Evolutionary conservation across 2,797 vertebrate species (phyloP), one percentile per base, ranked within the genome.

Genomic region (Paedocypris micromegethes): DNA sequence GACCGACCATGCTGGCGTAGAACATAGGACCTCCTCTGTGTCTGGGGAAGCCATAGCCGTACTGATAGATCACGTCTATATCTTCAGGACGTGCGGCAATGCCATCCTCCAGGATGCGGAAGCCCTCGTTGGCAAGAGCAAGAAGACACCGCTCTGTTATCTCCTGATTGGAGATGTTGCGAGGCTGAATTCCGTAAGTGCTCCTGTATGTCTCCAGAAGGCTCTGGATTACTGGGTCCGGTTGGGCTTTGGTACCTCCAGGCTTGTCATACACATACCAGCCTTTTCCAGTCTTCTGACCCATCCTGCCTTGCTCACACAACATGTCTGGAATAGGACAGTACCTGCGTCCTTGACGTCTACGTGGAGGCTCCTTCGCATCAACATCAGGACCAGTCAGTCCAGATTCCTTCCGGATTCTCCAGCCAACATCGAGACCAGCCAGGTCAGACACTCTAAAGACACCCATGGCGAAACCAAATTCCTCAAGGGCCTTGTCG

Each of bases 21-120:
- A 92, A 97, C 95, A 97, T 96, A 61, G 93, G 94, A 1, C 96
- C 95, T 0, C 95, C 95, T 0, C 41, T 86, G 79, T 97, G 89
- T 69, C 80, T 86, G 0, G 94, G 94, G 92, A 93, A 98, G 66
- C 92, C 88, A 0, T 93, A 98, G 6, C 95, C 94, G 42, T 92
- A 86, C 78, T 93, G 79, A 43, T 95, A 97, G 82, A 98, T 88
- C 5, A 88, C 78, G 57, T 98, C 95, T 37, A 97, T 88, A 81
- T 95, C 90, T 74, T 95, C 93, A 0, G 95, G 93, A 45, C 82
- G 79, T 0, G 90, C 79, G 0, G 91, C 93, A 1, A 96, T 90
- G 42, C 93, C 90, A 0, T 97, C 94, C 64, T 86, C 91, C 74
- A 98, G 87, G 77, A 97, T 81, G 37, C 82, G 82, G 77, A 97